Conservation (phyloP, 2,797 vertebrate genomes). For the Periparus ater region DNA sequence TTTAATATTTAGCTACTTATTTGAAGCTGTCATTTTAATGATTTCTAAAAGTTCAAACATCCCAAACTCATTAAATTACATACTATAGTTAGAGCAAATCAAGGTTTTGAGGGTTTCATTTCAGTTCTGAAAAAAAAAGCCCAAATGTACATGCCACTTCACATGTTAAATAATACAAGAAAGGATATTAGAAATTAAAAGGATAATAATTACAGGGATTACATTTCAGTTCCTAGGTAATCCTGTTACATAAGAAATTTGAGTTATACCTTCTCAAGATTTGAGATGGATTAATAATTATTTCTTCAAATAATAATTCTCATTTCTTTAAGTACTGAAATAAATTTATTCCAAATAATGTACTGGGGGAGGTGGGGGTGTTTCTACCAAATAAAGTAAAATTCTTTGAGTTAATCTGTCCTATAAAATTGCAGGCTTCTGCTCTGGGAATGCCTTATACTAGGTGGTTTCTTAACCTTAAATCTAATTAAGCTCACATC, state of each 20-base stretch:
- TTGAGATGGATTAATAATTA: neutral
- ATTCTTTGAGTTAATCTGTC: neutral
- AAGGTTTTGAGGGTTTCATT: neutral
- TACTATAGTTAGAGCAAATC: neutral
- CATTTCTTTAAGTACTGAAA: neutral
- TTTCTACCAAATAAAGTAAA: neutral
- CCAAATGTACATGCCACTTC: neutral
- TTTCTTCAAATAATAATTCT: neutral
- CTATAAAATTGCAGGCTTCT: neutral
- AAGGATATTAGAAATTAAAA: neutral
- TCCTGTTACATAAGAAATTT: conserved; percentile 7
- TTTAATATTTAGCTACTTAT: neutral
- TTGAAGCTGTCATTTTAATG: neutral
- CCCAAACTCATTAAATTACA: neutral
- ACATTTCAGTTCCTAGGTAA: neutral
- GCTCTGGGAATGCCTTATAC: neutral
- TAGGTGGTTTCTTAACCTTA: neutral
- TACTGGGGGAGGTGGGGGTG: fast-evolving
- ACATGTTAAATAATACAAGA: neutral
- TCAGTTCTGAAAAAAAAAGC: neutral
- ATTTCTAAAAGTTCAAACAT: neutral
- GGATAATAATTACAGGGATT: conserved; percentile 29
- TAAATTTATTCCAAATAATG: neutral
- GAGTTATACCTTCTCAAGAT: neutral
- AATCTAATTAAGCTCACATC: neutral